These are phyloP conservation scores for Drosophila lacteicornis DNA, from an alignment of 1,140 invertebrate species.

Conservation along the genomic window DNA sequence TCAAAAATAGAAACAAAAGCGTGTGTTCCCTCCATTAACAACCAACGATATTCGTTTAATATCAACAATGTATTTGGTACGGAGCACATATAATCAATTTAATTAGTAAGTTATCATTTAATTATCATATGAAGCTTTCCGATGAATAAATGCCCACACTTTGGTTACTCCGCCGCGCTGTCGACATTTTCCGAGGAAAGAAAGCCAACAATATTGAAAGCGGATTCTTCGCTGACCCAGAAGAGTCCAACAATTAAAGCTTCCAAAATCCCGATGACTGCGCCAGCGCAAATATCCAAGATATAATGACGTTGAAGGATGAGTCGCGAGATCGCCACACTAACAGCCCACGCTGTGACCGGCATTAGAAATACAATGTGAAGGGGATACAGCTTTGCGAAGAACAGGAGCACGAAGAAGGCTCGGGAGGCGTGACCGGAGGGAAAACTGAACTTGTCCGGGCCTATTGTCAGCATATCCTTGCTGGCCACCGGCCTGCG, in stretches of 20 bases:
- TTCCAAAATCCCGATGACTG: conserved; percentile 91
- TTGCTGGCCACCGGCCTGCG: conserved; percentile 91
- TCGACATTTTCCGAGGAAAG: conserved; percentile 46
- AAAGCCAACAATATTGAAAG: conserved; percentile 45
- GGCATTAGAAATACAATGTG: conserved; percentile 87
- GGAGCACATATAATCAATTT: background rate
- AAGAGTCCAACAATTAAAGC: conserved; percentile 88
- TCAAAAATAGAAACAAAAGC: background rate
- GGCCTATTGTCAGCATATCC: conserved; percentile 86
- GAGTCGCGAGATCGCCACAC: conserved; percentile 91
- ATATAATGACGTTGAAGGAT: conserved; percentile 93
- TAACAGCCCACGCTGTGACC: conserved; percentile 90
- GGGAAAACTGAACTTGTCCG: conserved; percentile 98
- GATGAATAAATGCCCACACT: too few relatives aligned
- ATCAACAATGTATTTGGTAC: conserved; percentile 22
- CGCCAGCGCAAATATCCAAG: conserved; percentile 92
- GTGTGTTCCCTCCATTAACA: background rate
- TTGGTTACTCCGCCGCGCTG: conserved; percentile 9
- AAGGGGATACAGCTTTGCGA: conserved; percentile 88
- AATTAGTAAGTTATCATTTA: conserved; percentile 9
- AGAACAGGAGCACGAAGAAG: conserved; percentile 90
- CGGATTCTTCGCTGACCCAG: conserved; percentile 87
- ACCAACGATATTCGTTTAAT: background rate
- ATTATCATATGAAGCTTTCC: background rate
- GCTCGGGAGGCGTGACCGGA: conserved; percentile 97